These are phyloP conservation scores for Drosophila pectinifera DNA, from an alignment of 1,140 invertebrate species.

Conservation along the genomic window DNA sequence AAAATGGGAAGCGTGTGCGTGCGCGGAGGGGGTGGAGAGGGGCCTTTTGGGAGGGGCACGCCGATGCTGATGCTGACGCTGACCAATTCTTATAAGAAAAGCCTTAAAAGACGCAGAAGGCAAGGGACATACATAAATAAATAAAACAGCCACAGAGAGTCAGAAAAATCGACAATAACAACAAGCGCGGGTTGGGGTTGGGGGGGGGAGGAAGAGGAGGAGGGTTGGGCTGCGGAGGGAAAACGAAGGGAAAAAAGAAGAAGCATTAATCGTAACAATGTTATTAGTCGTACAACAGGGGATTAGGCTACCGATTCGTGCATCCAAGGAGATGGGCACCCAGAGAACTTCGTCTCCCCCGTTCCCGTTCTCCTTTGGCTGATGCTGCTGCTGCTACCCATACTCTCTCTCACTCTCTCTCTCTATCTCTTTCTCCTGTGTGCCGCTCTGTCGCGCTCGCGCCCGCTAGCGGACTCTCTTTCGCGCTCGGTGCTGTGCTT, in stretches of 20 bases:
- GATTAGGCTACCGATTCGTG: conserved; percentile 84
- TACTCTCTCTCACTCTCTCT: background rate
- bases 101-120: conserved; percentile 53
- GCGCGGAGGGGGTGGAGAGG: background rate
- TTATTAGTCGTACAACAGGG: conserved; percentile 84
- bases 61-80: conserved; percentile 38
- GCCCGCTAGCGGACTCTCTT: background rate
- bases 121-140: conserved; percentile 77
- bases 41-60: conserved; percentile 21
- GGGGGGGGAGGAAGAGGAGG: background rate
- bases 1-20: too few species aligned
- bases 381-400: background rate
- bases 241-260: conserved; percentile 50
- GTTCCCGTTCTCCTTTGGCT: background rate
- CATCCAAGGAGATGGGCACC: conserved; percentile 47
- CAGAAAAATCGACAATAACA: conserved; percentile 53
- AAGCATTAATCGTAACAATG: conserved; percentile 85
- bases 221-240: conserved; percentile 10
- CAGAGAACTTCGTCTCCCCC: conserved; percentile 26
- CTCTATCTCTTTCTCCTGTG: background rate
- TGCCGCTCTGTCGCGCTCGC: background rate
- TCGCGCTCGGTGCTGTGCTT: background rate
- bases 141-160: conserved; percentile 65
- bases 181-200: background rate
- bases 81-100: conserved; percentile 79